Evolutionary conservation across 2,113 vertebrate genomes (phyloP), one percentile per base, ranked within the genome.

Genomic region (Phainopepla nitens): DNA sequence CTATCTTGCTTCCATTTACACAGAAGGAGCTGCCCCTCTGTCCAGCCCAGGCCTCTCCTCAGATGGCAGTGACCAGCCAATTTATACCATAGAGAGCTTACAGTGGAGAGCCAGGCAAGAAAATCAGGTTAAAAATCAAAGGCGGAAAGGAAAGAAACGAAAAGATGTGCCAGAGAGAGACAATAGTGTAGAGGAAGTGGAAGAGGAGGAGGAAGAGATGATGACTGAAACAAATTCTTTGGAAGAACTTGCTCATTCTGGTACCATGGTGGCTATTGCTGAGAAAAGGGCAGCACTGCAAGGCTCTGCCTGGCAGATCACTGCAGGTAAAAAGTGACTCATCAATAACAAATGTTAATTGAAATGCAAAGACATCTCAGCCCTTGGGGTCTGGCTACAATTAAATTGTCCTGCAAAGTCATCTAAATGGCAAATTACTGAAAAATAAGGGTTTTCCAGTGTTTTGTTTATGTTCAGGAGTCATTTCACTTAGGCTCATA

Each of bases 81-180:
- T 99, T 39, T 99, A 99, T 96, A 99, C 99, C 2, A 92, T 99
- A 85, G 98, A 99, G 92, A 99, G 96, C 93, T 94, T 99, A 53
- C 98, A 98, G 25, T 98, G 98, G 97, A 98, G 95, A 92, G 73
- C 98, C 76, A 97, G 95, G 90, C 97, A 94, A 89, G 50, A 90
- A 64, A 94, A 75, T 58, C 94, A 91, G 66, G 72, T 94, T 88
- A 95, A 94, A 87, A 93, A 71, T 49, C 97, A 87, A 78, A 76
- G 64, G 36, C 94, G 94, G 82, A 84, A 42, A 95, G 62, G 75
- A 61, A 81, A 58, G 60, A 79, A 6, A 68, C 71, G 75, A 64
- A 94, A 97, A 2, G 69, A 88, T 82, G 51, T 27, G 17, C 89
- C 80, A 44, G 89, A 77, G 35, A 47, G 49, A 93, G 90, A 85